These are phyloP conservation scores for Atta colombica DNA, from an alignment of 1,140 invertebrate genomes.

Conservation along the genomic window DNA sequence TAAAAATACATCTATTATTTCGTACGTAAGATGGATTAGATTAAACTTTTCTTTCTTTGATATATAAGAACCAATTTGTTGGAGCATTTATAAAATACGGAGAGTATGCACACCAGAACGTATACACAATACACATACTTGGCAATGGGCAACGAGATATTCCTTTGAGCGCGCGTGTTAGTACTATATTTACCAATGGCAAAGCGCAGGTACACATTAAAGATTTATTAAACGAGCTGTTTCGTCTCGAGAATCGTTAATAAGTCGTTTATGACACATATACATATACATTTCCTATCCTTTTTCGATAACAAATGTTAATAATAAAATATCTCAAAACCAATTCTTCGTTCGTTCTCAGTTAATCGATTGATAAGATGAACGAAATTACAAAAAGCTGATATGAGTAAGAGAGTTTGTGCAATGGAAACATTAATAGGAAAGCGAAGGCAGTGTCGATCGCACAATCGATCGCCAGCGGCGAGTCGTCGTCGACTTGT, in stretches of 20 bases:
- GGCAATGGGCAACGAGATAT: slow-evolving; percentile 9
- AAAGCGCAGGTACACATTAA: slow-evolving; percentile 6
- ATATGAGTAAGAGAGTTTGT: slow-evolving; percentile 2
- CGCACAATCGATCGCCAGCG: slow-evolving; percentile 64
- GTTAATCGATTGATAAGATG: slow-evolving; percentile 18
- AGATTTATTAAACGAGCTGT: slow-evolving; percentile 52
- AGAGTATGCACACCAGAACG: slow-evolving; percentile 3
- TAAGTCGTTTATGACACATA: slow-evolving; percentile 24
- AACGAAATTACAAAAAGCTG: slow-evolving; percentile 7
- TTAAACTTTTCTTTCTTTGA: background rate
- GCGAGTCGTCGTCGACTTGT: slow-evolving; percentile 77
- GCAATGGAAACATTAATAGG: slow-evolving; percentile 35
- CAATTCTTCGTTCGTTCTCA: background rate
- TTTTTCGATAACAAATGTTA: slow-evolving; percentile 15
- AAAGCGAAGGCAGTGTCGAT: slow-evolving; percentile 58
- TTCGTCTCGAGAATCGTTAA: slow-evolving; percentile 47
- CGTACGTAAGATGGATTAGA: background rate
- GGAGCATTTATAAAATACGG: slow-evolving; percentile 39
- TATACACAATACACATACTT: slow-evolving; percentile 7
- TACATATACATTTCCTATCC: background rate
- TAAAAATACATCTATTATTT: slow-evolving; percentile 27
- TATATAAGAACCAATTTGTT: slow-evolving; percentile 4
- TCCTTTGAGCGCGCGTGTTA: slow-evolving; percentile 31
- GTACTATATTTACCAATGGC: slow-evolving; percentile 30
- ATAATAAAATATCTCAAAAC: background rate